Evolutionary conservation across 2,797 vertebrate genomes (phyloP).

Genomic region (Propithecus perrieri): DNA sequence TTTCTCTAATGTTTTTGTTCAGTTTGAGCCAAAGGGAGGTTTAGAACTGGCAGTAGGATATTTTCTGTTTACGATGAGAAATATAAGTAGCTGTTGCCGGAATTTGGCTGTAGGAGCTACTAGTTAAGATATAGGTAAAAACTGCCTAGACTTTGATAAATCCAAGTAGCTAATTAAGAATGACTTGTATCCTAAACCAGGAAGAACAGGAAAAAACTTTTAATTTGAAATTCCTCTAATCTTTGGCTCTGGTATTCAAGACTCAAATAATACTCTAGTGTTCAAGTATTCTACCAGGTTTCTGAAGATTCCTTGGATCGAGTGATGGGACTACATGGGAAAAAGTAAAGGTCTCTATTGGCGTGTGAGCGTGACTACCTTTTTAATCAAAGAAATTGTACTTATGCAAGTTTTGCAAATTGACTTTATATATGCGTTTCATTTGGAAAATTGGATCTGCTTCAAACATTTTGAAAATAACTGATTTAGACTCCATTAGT

Average conservation of each 20-base stretch:
- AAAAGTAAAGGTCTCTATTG: not conserved
- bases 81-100: not conserved
- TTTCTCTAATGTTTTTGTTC: slow-evolving; percentile 18
- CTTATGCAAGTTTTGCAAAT: not conserved
- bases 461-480: not conserved
- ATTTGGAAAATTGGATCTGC: not conserved
- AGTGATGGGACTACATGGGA: not conserved
- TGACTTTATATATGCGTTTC: not conserved
- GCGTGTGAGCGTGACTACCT: no score
- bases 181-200: not conserved
- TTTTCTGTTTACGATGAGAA: slow-evolving; percentile 1
- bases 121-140: slow-evolving; percentile 8
- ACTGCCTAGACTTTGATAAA: not conserved
- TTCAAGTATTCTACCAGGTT: not conserved
- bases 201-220: not conserved
- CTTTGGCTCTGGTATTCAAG: not conserved
- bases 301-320: not conserved
- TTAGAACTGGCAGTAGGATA: not conserved
- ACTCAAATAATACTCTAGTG: not conserved
- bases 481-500: not conserved
- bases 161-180: not conserved
- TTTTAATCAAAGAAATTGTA: not conserved
- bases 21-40: slow-evolving; percentile 18
- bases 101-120: not conserved
- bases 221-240: not conserved